phyloP scores from a whole-genome alignment of 2,113 vertebrate genomes.

The Nothocercus nigrocapillus region DNA sequence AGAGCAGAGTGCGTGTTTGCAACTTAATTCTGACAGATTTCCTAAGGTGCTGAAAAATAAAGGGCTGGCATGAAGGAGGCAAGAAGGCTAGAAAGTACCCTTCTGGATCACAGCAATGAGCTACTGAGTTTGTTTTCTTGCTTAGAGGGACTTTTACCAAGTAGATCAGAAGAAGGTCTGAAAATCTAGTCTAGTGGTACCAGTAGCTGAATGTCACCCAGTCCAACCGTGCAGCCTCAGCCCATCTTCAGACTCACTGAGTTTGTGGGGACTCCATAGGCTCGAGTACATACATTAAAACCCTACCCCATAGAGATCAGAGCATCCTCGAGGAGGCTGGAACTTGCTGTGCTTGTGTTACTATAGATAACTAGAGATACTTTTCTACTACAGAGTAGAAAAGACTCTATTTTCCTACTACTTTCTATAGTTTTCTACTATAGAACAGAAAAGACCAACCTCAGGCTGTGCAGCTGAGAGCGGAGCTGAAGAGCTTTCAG shows the following conservation, averaged over 20 bases:
- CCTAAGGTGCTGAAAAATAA: background rate
- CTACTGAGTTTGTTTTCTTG: background rate
- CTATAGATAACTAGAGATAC: no score
- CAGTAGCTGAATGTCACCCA: background rate
- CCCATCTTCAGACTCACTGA: background rate
- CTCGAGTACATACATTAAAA: background rate
- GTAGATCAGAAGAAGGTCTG: background rate
- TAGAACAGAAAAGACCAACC: background rate
- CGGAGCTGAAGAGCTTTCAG: background rate
- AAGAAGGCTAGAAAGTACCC: background rate
- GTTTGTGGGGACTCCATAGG: background rate
- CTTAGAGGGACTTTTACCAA: background rate
- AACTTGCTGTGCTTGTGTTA: background rate
- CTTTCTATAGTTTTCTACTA: no score
- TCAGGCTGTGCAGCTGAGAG: background rate
- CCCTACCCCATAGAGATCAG: background rate
- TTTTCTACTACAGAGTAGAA: no score
- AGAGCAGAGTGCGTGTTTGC: accelerated
- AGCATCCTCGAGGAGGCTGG: background rate
- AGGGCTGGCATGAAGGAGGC: background rate
- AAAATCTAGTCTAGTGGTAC: background rate
- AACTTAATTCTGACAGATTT: background rate
- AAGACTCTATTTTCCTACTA: no score
- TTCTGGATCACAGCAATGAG: background rate
- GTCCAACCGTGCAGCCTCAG: background rate